phyloP scores from a whole-genome alignment of 1,140 invertebrate species.

The Drosophila lowei region DNA sequence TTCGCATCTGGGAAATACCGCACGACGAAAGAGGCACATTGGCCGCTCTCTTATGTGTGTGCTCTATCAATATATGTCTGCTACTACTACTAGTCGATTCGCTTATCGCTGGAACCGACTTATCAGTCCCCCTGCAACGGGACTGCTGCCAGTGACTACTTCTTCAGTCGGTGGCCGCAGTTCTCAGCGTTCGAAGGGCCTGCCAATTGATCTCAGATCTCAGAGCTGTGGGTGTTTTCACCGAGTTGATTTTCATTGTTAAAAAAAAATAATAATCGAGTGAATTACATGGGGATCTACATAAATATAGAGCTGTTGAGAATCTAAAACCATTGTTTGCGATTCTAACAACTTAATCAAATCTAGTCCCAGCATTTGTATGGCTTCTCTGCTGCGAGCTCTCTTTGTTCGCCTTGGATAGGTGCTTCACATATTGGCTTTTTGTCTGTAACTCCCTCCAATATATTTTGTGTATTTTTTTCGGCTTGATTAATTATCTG shows the following conservation, averaged over 20 bases:
- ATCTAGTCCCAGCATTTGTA: slow-evolving; percentile 8
- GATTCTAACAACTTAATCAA: slow-evolving; percentile 14
- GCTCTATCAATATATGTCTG: neutral
- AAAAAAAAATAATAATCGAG: too few species aligned
- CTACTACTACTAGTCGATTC: slow-evolving; percentile 6
- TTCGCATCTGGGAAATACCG: slow-evolving; percentile 18
- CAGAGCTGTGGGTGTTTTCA: too few species aligned
- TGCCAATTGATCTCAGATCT: too few species aligned
- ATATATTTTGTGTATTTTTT: slow-evolving; percentile 2
- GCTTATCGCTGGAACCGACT: slow-evolving; percentile 35
- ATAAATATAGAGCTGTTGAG: neutral
- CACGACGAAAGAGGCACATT: too few species aligned
- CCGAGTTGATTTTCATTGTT: too few species aligned
- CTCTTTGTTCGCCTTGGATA: neutral
- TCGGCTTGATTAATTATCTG: slow-evolving; percentile 27
- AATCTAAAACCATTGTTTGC: slow-evolving; percentile 30
- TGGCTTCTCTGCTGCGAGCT: slow-evolving; percentile 20
- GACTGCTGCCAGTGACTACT: neutral
- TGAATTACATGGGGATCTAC: neutral
- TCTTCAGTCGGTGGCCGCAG: too few species aligned
- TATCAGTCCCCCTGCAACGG: slow-evolving; percentile 31
- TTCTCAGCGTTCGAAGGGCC: too few species aligned
- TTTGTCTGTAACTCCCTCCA: slow-evolving; percentile 2
- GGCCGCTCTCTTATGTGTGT: neutral
- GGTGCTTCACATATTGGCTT: neutral